A percentile compares a stretch with the other conserved stretches of the same genome.
These are phyloP conservation scores for Scaptomyza caliginosa DNA, from an alignment of 2,888 invertebrate genomes.

Conservation along the genomic window DNA sequence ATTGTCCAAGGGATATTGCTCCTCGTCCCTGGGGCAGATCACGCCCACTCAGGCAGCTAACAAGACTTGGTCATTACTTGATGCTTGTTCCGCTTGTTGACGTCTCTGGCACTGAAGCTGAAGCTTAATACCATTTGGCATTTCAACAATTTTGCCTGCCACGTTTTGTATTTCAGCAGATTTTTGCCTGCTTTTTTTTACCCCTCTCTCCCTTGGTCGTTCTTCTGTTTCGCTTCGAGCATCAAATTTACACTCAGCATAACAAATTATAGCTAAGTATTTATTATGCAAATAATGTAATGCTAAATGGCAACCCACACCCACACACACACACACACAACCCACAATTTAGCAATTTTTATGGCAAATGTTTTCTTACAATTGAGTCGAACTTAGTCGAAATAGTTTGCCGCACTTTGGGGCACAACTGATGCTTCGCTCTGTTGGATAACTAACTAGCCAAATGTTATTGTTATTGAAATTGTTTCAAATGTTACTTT, in stretches of 20 bases:
- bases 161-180: constrained; percentile 8
- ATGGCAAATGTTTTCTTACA: constrained; percentile 31
- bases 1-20: background rate
- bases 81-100: constrained; percentile 1
- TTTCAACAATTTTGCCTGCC: constrained; percentile 2
- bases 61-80: constrained; percentile 21
- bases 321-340: constrained; percentile 2
- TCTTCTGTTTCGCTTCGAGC: constrained; percentile 39
- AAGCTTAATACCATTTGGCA: constrained; percentile 29
- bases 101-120: background rate
- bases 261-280: constrained; percentile 71
- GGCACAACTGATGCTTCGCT: constrained; percentile 6
- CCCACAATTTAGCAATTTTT: constrained; percentile 40
- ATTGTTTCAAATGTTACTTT: constrained; percentile 29
- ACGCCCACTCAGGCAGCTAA: constrained; percentile 23
- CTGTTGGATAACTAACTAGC: constrained; percentile 13
- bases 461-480: constrained; percentile 27
- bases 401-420: constrained; percentile 47
- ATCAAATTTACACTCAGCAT: constrained; percentile 57
- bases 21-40: background rate
- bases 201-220: too few relatives aligned
- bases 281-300: constrained; percentile 76
- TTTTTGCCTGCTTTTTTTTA: background rate
- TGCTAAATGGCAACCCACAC: constrained; percentile 40
- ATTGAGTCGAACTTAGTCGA: constrained; percentile 3